A percentile compares a stretch with the other conserved stretches of the same genome.
phyloP scores from a whole-genome alignment of 2,113 vertebrate genomes.

The Callipepla squamata region DNA sequence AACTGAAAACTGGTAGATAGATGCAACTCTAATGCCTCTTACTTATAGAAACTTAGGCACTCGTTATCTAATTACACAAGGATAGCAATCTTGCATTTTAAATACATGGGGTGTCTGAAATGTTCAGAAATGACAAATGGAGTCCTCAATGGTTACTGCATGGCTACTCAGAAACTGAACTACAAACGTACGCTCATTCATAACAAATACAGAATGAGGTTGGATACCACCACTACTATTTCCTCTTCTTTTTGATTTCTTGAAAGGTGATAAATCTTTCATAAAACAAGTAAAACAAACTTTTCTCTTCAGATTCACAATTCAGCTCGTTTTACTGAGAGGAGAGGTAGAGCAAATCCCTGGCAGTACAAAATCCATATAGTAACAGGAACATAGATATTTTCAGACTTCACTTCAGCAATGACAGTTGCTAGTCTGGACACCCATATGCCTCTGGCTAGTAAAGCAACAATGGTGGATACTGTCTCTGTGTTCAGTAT shows the following conservation, averaged over 20 bases:
- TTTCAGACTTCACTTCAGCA: not conserved
- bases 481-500: not conserved
- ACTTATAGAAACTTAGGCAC: not conserved
- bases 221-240: not conserved
- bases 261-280: not conserved
- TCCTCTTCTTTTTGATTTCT: not conserved
- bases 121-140: not conserved
- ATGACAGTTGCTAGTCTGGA: rapidly evolving
- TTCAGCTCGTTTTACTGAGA: not conserved
- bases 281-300: not conserved
- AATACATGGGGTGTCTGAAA: not conserved
- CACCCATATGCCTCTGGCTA: rapidly evolving
- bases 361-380: not conserved
- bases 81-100: not conserved
- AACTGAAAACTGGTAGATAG: not conserved
- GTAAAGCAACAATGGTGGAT: not conserved
- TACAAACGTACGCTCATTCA: rapidly evolving
- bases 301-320: not conserved
- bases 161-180: rapidly evolving
- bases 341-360: not conserved
- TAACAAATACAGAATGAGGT: not conserved
- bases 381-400: not conserved
- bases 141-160: not conserved
- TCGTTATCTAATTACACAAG: not conserved
- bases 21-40: not conserved